Evolutionary conservation across 2,797 vertebrate species (phyloP).

Genomic region (Anas acuta): DNA sequence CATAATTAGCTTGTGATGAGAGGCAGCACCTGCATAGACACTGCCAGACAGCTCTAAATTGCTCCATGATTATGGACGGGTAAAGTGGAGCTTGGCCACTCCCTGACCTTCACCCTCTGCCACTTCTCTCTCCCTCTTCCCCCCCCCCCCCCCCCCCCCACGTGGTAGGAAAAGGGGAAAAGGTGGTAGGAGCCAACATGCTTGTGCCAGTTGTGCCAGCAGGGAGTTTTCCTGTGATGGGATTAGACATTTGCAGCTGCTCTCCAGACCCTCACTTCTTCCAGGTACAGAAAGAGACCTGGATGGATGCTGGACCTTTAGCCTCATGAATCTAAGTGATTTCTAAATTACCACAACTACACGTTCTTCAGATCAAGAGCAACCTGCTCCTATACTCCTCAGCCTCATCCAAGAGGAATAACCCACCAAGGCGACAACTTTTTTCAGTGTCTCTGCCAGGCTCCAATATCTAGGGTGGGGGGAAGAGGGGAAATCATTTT

Average conservation of each 20-base stretch:
- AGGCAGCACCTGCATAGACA: neutral
- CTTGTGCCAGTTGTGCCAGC: neutral
- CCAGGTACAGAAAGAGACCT: neutral
- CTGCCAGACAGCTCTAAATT: neutral
- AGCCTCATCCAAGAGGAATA: neutral
- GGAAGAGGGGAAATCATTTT: neutral
- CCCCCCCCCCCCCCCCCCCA: rapidly evolving
- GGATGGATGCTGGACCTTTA: neutral
- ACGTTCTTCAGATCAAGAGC: neutral
- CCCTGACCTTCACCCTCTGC: neutral
- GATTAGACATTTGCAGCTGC: neutral
- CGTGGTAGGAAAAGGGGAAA: neutral
- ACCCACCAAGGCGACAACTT: neutral
- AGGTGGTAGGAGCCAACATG: neutral
- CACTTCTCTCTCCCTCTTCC: too few species aligned
- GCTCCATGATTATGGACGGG: neutral
- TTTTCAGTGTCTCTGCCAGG: neutral
- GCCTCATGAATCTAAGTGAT: neutral
- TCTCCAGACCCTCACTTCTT: neutral
- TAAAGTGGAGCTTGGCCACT: neutral
- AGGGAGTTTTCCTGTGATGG: neutral
- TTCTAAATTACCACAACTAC: neutral
- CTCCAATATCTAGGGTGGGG: neutral
- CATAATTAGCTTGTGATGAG: rapidly evolving
- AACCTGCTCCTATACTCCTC: neutral